phyloP scores from a whole-genome alignment of 2,113 vertebrate species.

The Spilogale gracilis region DNA sequence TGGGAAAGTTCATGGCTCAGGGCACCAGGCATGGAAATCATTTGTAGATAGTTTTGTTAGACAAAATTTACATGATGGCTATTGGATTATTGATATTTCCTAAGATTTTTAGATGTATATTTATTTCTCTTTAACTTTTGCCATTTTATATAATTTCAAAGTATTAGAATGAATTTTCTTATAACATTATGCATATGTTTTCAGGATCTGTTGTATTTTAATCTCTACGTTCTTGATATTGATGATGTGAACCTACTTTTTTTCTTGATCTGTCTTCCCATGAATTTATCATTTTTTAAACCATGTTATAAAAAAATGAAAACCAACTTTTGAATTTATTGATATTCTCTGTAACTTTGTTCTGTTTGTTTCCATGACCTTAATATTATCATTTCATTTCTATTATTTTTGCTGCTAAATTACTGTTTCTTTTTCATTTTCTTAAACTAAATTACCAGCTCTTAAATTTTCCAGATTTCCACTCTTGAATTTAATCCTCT shows the following conservation, averaged over 20 bases:
- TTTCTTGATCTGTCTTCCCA: conserved; percentile 5
- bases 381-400: background rate
- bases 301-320: background rate
- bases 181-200: background rate
- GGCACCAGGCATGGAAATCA: background rate
- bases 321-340: background rate
- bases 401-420: background rate
- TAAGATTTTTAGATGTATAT: background rate
- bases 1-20: background rate
- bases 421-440: background rate
- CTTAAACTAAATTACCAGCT: background rate
- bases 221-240: background rate
- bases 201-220: background rate
- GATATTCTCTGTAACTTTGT: background rate
- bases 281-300: background rate
- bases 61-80: background rate
- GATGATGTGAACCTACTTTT: background rate
- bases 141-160: conserved; percentile 33
- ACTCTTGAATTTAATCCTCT: background rate
- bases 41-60: conserved; percentile 9
- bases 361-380: background rate
- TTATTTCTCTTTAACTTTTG: background rate
- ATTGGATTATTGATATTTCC: background rate
- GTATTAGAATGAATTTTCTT: background rate
- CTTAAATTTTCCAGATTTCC: background rate